Evolutionary conservation across 2,888 invertebrate genomes (phyloP), one percentile per base, ranked within the genome.

Genomic region (Eledone cirrhosa): DNA sequence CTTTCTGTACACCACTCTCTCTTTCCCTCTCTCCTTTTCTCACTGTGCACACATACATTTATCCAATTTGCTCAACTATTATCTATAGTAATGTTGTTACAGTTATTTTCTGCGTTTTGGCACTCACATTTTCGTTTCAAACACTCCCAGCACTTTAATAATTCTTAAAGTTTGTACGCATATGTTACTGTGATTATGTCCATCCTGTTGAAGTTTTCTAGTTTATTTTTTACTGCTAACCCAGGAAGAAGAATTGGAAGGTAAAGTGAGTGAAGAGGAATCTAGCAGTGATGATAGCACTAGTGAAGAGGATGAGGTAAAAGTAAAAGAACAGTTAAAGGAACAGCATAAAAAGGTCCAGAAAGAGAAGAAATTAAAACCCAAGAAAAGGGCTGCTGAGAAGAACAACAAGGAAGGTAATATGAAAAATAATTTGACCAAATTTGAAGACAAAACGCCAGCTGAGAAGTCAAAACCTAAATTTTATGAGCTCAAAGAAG

Each of bases 291-390:
- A 96, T 88, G 93, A 63, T 8, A 63, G 63, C 11, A 41, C 41
- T 5, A 69, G 69, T 19, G 69, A 69, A 16, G 69, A 84, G 19
- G 78, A 78, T n/a, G 84, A 85, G 14, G 82, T 83, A 31, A 83
- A 82, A 0, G 94, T 77, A 29, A 67, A 80, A 41, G 78, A 94
- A 87, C 95, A 96, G 91, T 93, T 96, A 80, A 95, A 95, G 87
- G 94, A 94, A 87, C 94, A 94, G 87, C 94, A 95, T 88, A 93
- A 92, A 86, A 91, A 93, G n/a, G 92, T 94, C 31, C 77, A 78
- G 91, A 83, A 89, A 86, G 82, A 90, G 82, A 79, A 67, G 47
- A 78, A 77, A 41, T 78, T 78, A n/a, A 82, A 84, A 48, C 81
- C 83, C 77, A 92, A 94, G 88, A 86, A 88, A 88, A 85, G 87